Percentiles rank a stretch among this genome's conserved stretches.
Conservation (phyloP, 2,113 vertebrate species). For the Malurus alboscapulatus region DNA sequence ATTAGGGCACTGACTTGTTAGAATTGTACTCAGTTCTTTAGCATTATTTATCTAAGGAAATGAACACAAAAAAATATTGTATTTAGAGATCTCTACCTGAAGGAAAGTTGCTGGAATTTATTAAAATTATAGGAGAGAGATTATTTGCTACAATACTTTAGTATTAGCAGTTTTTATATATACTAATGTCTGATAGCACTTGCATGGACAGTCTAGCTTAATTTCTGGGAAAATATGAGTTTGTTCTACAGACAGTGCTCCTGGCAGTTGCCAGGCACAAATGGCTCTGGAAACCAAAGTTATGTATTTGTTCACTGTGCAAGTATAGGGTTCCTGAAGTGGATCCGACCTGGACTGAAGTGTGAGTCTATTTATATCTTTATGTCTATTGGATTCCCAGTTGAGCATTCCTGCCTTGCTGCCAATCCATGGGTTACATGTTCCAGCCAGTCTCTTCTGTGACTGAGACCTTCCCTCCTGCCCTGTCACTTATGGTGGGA, state of each 20-base stretch:
- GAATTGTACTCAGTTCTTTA: neutral
- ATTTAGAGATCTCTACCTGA: neutral
- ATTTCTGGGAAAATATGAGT: neutral
- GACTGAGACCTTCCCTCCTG: neutral
- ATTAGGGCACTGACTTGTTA: neutral
- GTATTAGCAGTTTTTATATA: neutral
- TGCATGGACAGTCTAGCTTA: neutral
- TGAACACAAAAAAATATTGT: neutral
- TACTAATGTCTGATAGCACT: neutral
- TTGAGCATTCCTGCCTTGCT: constrained; percentile 29
- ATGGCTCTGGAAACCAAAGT: neutral
- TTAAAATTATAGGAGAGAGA: neutral
- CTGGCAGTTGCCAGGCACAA: neutral
- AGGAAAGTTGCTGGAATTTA: neutral
- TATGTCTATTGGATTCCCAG: neutral
- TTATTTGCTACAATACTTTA: neutral
- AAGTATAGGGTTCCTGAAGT: neutral
- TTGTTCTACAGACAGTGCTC: neutral
- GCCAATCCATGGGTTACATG: constrained; percentile 17
- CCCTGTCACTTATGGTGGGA: neutral
- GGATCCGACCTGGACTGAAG: neutral
- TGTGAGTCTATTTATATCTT: constrained; percentile 30
- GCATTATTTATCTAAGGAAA: neutral
- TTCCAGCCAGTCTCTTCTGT: neutral
- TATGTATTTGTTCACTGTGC: neutral